Conservation (phyloP, 2,797 vertebrate species). For the Phataginus tricuspis region DNA sequence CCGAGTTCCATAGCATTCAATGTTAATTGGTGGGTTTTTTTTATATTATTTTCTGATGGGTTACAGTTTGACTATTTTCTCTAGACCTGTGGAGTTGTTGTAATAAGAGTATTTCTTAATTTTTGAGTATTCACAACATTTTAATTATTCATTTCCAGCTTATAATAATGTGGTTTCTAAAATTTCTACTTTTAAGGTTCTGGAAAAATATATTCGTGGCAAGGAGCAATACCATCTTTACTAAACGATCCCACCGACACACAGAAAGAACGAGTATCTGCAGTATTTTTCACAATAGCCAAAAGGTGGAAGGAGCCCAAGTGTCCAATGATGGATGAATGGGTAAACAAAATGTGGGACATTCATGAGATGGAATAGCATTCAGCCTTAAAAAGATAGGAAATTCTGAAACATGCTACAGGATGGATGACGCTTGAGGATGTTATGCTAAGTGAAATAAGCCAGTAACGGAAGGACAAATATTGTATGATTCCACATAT, state of each 20-base stretch:
- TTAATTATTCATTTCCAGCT: neutral
- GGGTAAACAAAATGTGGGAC: neutral
- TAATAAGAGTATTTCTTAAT: neutral
- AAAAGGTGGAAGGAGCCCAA: neutral
- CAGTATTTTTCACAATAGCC: neutral
- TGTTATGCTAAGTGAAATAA: neutral
- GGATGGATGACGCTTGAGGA: neutral
- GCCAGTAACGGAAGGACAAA: neutral
- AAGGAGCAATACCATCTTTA: neutral
- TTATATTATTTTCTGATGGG: neutral
- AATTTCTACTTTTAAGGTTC: neutral
- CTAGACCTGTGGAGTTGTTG: neutral
- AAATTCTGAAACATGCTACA: neutral
- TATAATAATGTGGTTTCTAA: neutral
- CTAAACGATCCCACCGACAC: neutral
- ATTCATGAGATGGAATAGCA: neutral
- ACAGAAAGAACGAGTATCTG: neutral
- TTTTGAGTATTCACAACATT: neutral
- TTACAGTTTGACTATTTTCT: neutral
- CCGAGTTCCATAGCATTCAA: neutral
- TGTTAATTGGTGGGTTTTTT: neutral
- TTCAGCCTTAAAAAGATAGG: neutral
- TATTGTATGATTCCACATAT: accelerated
- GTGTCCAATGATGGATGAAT: neutral
- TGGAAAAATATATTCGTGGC: neutral